These are phyloP conservation scores for Sylvietta virens DNA, from an alignment of 2,113 vertebrate species.

Conservation along the genomic window DNA sequence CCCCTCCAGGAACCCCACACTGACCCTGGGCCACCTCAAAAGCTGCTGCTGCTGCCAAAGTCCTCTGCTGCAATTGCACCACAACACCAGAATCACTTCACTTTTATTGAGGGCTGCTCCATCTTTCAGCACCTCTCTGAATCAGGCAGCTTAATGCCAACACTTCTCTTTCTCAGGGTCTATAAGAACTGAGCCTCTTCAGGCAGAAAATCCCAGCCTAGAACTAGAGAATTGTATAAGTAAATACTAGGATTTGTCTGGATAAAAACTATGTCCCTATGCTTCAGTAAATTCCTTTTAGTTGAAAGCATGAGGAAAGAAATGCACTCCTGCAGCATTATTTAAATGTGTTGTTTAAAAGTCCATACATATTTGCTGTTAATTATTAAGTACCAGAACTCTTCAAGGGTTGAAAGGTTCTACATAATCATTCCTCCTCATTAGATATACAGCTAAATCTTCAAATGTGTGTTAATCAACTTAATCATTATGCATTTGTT, in stretches of 20 bases:
- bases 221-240: background rate
- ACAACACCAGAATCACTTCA: background rate
- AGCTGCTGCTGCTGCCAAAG: background rate
- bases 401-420: conserved; percentile 59
- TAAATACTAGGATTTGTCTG: background rate
- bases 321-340: conserved; percentile 6
- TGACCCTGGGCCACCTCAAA: background rate
- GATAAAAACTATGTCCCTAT: background rate
- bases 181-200: background rate
- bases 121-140: background rate
- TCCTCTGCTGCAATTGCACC: background rate
- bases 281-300: conserved; percentile 26
- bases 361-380: conserved; percentile 7
- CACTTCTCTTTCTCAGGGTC: background rate
- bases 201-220: background rate
- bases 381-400: conserved; percentile 53
- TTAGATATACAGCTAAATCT: conserved; percentile 56
- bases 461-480: conserved; percentile 64
- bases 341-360: conserved; percentile 38
- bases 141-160: background rate
- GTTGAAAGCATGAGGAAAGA: background rate
- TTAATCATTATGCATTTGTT: conserved; percentile 64
- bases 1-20: background rate
- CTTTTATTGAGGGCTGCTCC: background rate
- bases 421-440: conserved; percentile 51